Conservation (phyloP, 2,113 vertebrate genomes). For the Australoheros scitulus region DNA sequence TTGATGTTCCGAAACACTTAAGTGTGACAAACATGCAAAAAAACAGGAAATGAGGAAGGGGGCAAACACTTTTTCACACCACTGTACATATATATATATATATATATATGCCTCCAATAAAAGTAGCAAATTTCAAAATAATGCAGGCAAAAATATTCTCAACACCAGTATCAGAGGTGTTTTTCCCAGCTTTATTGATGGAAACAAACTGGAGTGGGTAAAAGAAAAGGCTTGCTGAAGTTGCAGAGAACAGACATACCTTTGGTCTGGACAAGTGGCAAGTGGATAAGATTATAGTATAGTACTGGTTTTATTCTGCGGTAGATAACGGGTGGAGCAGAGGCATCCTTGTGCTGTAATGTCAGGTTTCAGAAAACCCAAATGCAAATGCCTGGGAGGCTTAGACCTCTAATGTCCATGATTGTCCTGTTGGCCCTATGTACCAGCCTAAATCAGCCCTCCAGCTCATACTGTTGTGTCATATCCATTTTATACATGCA, state of each 20-base stretch:
- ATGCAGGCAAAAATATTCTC: neutral
- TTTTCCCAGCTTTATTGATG: constrained; percentile 8
- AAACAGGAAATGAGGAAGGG: too few relatives aligned
- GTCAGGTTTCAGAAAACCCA: constrained; percentile 75
- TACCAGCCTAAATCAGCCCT: constrained; percentile 63
- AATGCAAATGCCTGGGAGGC: constrained; percentile 68
- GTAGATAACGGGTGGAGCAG: constrained; percentile 73
- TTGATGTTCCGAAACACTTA: too few relatives aligned
- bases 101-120: neutral
- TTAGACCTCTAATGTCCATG: constrained; percentile 67
- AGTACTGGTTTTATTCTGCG: constrained; percentile 70
- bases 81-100: too few relatives aligned
- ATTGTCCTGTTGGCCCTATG: constrained; percentile 61
- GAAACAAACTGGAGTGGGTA: constrained; percentile 15
- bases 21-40: too few relatives aligned
- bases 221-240: constrained; percentile 51
- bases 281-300: constrained; percentile 71
- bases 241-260: constrained; percentile 65
- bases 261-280: constrained; percentile 60
- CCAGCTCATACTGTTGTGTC: constrained; percentile 45
- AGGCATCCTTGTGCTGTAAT: constrained; percentile 75
- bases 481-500: constrained; percentile 48
- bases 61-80: too few relatives aligned
- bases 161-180: neutral
- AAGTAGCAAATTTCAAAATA: neutral